A percentile compares a stretch with the other conserved stretches of the same genome.
Evolutionary conservation across 2,888 invertebrate species (phyloP).

Genomic region (Rambutsinella grinnellia): DNA sequence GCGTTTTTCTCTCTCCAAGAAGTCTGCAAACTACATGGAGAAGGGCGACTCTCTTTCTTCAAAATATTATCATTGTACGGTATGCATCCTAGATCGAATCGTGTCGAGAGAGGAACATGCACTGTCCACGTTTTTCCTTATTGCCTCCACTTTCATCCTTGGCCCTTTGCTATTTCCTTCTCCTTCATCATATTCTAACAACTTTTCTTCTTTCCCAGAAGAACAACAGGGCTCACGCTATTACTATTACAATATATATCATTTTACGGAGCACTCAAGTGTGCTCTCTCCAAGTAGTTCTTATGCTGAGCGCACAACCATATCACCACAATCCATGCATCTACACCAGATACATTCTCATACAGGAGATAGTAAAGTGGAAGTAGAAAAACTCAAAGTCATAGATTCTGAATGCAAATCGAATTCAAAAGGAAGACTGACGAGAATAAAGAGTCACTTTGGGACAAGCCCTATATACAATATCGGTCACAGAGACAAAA

Average conservation of each 20-base stretch:
- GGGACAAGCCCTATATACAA: conserved; percentile 40
- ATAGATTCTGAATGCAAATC: conserved; percentile 55
- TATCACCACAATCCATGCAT: conserved; percentile 10
- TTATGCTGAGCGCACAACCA: not conserved
- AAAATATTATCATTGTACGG: too few species aligned
- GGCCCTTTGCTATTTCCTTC: conserved; percentile 44
- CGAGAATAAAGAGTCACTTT: conserved; percentile 56
- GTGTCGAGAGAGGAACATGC: too few species aligned
- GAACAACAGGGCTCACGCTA: conserved; percentile 36
- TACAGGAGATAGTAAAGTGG: not conserved
- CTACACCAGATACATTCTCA: not conserved
- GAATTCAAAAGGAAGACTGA: conserved; percentile 54
- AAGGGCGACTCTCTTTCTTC: too few species aligned
- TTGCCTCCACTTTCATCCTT: conserved; percentile 32
- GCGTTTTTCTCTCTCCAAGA: not conserved
- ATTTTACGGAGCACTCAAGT: conserved; percentile 29
- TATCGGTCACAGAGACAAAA: conserved; percentile 35
- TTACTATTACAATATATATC: conserved; percentile 40
- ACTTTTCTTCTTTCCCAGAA: conserved; percentile 44
- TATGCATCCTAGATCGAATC: too few species aligned
- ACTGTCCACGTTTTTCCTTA: not conserved
- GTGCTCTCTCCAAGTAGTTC: not conserved
- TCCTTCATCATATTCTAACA: conserved; percentile 11
- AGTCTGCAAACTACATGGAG: too few species aligned
- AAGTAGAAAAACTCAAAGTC: conserved; percentile 28